phyloP scores from a whole-genome alignment of 2,113 vertebrate species.

The Andinoacara biseriatus region DNA sequence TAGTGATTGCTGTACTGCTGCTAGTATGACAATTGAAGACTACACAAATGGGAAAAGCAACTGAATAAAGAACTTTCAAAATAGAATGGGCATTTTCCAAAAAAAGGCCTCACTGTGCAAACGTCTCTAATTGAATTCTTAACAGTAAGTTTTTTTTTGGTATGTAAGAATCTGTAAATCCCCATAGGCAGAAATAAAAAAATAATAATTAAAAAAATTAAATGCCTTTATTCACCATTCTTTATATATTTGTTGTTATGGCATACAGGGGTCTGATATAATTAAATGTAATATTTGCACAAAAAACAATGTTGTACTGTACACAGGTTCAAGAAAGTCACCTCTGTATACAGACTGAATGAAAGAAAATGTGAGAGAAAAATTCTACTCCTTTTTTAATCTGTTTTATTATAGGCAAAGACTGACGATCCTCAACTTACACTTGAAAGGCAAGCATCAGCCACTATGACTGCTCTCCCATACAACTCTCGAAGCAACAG shows the following conservation, averaged over 20 bases:
- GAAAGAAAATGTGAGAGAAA: no score
- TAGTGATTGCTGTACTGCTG: no score
- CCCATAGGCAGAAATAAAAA: no score
- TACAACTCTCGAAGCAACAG: conserved; percentile 66
- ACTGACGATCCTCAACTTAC: conserved; percentile 45
- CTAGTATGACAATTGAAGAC: no score
- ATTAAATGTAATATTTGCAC: background rate
- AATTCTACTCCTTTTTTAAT: accelerated
- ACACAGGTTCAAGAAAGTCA: background rate
- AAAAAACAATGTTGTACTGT: background rate
- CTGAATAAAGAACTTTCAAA: no score
- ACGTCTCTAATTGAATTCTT: no score
- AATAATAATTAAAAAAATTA: no score
- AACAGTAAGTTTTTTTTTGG: no score
- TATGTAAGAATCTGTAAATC: no score
- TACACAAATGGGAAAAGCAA: no score
- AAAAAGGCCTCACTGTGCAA: no score
- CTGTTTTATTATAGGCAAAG: conserved; percentile 61
- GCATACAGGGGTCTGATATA: background rate
- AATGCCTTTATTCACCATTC: background rate
- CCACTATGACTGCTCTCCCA: conserved; percentile 62
- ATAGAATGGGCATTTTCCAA: no score
- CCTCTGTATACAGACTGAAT: background rate
- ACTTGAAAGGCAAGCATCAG: conserved; percentile 61
- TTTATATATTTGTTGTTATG: background rate